phyloP scores from a whole-genome alignment of 2,113 vertebrate genomes.

The Hippopotamus amphibius region DNA sequence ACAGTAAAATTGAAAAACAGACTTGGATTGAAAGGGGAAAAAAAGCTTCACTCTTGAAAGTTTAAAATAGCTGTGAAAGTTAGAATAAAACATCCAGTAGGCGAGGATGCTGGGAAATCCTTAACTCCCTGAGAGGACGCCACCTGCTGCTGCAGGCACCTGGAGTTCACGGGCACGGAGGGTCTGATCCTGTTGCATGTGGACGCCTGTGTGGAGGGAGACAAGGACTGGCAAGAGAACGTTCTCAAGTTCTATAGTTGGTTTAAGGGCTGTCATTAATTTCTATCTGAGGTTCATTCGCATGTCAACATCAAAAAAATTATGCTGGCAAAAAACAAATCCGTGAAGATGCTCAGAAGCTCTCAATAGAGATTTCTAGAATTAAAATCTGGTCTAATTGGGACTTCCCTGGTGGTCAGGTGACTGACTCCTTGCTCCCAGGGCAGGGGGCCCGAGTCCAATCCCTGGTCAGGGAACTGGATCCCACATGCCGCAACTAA shows the following conservation, averaged over 20 bases:
- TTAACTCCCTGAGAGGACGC: neutral
- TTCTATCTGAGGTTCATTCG: neutral
- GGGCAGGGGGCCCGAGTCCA: too few relatives aligned
- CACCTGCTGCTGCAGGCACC: neutral
- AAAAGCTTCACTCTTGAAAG: neutral
- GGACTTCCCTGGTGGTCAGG: too few relatives aligned
- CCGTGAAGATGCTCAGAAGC: neutral
- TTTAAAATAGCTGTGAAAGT: neutral
- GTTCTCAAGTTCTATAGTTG: neutral
- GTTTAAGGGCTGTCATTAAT: neutral
- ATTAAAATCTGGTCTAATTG: neutral
- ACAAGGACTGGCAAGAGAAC: fast-evolving
- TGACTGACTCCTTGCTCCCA: too few relatives aligned
- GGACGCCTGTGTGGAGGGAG: fast-evolving
- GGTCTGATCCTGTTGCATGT: fast-evolving
- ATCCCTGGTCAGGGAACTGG: too few relatives aligned
- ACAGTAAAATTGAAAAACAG: neutral
- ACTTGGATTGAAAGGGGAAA: neutral
- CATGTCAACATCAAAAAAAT: neutral
- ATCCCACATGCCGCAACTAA: too few relatives aligned
- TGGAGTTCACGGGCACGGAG: neutral
- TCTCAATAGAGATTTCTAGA: neutral
- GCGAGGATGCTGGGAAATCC: neutral
- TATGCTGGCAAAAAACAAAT: neutral
- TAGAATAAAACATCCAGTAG: neutral